phyloP scores from a whole-genome alignment of 2,888 invertebrate species.

The Rhamnusium bicolor region DNA sequence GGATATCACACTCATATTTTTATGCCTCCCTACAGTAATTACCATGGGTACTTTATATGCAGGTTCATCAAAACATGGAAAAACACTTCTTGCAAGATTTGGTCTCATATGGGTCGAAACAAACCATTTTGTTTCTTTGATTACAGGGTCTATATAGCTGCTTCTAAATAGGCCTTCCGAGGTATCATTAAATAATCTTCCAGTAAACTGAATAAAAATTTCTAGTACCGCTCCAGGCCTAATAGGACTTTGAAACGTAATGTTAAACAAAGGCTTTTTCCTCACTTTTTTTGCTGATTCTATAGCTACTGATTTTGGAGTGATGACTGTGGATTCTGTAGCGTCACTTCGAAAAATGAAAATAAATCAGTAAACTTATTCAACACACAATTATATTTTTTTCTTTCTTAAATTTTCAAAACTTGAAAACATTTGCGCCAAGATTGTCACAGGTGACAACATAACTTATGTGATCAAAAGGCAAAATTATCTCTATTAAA shows the following conservation, averaged over 20 bases:
- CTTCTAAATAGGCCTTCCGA: slow-evolving; percentile 82
- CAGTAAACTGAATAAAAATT: slow-evolving; percentile 78
- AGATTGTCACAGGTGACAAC: no score
- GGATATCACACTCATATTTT: slow-evolving; percentile 75
- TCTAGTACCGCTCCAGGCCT: slow-evolving; percentile 75
- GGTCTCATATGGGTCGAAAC: slow-evolving; percentile 81
- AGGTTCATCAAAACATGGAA: slow-evolving; percentile 89
- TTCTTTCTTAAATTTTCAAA: no score
- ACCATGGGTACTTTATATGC: slow-evolving; percentile 82
- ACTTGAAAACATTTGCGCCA: no score
- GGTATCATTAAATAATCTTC: slow-evolving; percentile 77
- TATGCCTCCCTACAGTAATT: slow-evolving; percentile 77
- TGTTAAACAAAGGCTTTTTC: slow-evolving; percentile 77
- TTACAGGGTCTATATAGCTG: slow-evolving; percentile 73
- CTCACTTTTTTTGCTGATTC: slow-evolving; percentile 73
- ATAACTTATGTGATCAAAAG: no score
- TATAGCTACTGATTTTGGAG: slow-evolving; percentile 50
- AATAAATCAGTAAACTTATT: neutral
- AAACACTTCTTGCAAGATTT: slow-evolving; percentile 82
- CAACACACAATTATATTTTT: no score
- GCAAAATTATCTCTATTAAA: no score
- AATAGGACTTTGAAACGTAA: slow-evolving; percentile 76
- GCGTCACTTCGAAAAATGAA: neutral
- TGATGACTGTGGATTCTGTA: neutral
- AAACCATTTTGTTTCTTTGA: slow-evolving; percentile 72